These are phyloP conservation scores for Orientallactaga sibirica DNA, from an alignment of 2,797 vertebrate genomes.

Conservation along the genomic window DNA sequence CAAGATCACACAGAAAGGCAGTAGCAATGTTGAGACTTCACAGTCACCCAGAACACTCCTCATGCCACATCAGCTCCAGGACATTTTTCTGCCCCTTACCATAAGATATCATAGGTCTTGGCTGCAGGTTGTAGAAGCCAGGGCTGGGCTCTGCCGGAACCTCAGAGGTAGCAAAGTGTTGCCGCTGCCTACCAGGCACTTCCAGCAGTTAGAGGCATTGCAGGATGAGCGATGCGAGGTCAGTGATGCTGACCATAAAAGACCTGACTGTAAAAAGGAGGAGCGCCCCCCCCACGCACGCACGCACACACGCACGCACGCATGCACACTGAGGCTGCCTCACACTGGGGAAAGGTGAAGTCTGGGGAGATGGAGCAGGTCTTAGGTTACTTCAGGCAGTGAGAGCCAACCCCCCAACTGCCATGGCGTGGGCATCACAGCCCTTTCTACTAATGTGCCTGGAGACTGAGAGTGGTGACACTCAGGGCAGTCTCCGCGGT, in stretches of 20 bases:
- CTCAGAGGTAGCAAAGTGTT: neutral
- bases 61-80: neutral
- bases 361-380: neutral
- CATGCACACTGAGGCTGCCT: neutral
- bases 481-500: rapidly evolving
- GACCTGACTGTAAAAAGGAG: neutral
- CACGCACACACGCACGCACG: too few relatives aligned
- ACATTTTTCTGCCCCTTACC: neutral
- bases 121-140: neutral
- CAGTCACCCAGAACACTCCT: neutral
- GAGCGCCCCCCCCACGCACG: too few relatives aligned
- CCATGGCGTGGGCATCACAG: rapidly evolving
- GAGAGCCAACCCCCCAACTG: neutral
- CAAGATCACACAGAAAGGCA: neutral
- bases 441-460: neutral
- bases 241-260: neutral
- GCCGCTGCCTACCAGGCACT: neutral
- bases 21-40: neutral
- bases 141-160: neutral
- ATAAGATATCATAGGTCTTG: neutral
- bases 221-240: neutral
- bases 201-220: neutral
- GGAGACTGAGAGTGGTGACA: neutral
- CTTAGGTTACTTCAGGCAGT: neutral
- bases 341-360: neutral